Conservation (phyloP, 53 echinoderm and acorn worm species). For the Mesocentrotus franciscanus region DNA sequence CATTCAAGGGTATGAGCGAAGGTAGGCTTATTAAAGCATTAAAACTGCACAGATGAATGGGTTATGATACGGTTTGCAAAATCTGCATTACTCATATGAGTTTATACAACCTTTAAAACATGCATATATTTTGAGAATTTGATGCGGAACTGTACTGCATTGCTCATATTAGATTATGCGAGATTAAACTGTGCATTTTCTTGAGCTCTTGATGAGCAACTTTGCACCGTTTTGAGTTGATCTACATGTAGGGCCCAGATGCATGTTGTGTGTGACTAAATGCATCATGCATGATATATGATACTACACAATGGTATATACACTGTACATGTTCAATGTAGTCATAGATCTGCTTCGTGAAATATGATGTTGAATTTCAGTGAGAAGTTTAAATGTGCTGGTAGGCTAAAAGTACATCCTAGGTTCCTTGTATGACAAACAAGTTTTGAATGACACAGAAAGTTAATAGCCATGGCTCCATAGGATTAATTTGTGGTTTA, state of each 20-base stretch:
- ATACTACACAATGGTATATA: background rate
- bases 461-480: too few relatives aligned
- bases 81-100: background rate
- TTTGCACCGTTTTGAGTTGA: background rate
- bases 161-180: background rate
- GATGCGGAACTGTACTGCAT: background rate
- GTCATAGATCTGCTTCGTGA: background rate
- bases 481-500: too few relatives aligned
- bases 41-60: conserved; percentile 37
- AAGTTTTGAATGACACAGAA: background rate
- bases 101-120: background rate
- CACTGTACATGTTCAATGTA: background rate
- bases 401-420: background rate
- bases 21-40: conserved; percentile 63
- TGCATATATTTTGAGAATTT: background rate
- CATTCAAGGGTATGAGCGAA: conserved; percentile 74
- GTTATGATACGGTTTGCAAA: background rate
- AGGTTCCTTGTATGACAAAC: background rate
- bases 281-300: background rate
- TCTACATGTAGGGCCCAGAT: background rate
- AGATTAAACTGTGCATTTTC: background rate
- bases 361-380: background rate
- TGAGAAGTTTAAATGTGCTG: background rate
- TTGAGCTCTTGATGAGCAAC: background rate
- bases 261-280: background rate